Percentiles rank a stretch among this genome's conserved stretches.
Evolutionary conservation across 37 sponge, comb jelly and placozoan genomes (phyloP).

Genomic region (Spongilla lacustris): DNA sequence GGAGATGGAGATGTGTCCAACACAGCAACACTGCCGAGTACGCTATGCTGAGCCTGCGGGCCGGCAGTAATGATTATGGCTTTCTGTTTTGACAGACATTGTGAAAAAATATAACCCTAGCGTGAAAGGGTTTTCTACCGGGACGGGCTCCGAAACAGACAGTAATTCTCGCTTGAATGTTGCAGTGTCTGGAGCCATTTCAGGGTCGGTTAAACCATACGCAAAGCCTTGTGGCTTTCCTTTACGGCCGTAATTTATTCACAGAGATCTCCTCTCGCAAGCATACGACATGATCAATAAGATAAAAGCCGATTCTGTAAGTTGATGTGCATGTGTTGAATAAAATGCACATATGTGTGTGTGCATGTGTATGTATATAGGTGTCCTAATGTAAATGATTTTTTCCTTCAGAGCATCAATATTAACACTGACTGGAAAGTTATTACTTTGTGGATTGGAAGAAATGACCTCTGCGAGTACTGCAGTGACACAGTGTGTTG

Average conservation of each 20-base stretch:
- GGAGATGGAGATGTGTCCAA: constrained; percentile 39
- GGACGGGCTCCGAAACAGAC: constrained; percentile 18
- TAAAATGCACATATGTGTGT: too few species aligned
- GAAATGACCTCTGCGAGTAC: constrained; percentile 41
- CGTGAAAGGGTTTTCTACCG: constrained; percentile 35
- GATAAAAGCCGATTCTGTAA: constrained; percentile 18
- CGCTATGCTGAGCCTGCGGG: not conserved
- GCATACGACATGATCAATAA: constrained; percentile 27
- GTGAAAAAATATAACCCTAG: constrained; percentile 52
- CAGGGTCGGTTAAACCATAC: constrained; percentile 22
- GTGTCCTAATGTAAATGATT: too few species aligned
- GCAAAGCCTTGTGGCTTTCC: too few species aligned
- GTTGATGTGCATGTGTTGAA: too few species aligned
- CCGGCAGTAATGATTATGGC: too few species aligned
- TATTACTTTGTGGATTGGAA: constrained; percentile 52
- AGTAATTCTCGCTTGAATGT: constrained; percentile 34
- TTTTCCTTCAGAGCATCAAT: not conserved
- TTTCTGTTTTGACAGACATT: constrained; percentile 22
- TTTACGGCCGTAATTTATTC: not conserved
- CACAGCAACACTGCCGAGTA: constrained; percentile 45
- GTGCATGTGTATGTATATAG: too few species aligned
- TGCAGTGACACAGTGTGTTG: constrained; percentile 8
- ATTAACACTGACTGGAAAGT: constrained; percentile 45
- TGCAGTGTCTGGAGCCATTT: constrained; percentile 48
- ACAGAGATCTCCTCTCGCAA: constrained; percentile 26